A percentile compares a stretch with the other conserved stretches of the same genome.
Evolutionary conservation across 1,140 invertebrate genomes (phyloP).

Genomic region (Nephotettix cincticeps): DNA sequence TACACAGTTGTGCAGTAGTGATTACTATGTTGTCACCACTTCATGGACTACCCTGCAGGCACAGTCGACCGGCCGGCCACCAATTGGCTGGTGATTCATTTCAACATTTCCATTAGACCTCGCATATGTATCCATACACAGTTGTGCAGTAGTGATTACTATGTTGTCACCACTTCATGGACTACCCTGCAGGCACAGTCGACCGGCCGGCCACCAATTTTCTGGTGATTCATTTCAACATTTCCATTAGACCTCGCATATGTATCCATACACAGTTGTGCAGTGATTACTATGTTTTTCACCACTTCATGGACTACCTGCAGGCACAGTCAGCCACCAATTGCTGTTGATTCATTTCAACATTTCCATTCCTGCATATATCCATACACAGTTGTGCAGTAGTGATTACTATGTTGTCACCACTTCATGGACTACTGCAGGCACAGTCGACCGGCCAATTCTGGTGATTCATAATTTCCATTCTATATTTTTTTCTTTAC

Average conservation of each 20-base stretch:
- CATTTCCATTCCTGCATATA: not conserved
- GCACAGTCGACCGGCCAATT: not conserved
- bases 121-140: not conserved
- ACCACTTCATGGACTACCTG: not conserved
- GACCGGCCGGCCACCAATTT: not conserved
- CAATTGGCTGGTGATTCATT: slow-evolving; percentile 15
- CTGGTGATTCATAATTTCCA: slow-evolving; percentile 18
- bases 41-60: not conserved
- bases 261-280: not conserved
- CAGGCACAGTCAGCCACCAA: not conserved
- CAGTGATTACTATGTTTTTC: no score
- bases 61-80: not conserved
- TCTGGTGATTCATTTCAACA: slow-evolving; percentile 4
- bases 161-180: no score
- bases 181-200: not conserved
- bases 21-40: no score
- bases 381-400: not conserved
- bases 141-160: no score
- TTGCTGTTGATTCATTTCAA: not conserved
- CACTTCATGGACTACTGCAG: not conserved
- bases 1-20: no score
- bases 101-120: slow-evolving; percentile 6
- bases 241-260: slow-evolving; percentile 3
- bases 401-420: no score
- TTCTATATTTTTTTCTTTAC: no score